Conservation (phyloP, 2,797 vertebrate genomes). For the Salarias fasciatus region DNA sequence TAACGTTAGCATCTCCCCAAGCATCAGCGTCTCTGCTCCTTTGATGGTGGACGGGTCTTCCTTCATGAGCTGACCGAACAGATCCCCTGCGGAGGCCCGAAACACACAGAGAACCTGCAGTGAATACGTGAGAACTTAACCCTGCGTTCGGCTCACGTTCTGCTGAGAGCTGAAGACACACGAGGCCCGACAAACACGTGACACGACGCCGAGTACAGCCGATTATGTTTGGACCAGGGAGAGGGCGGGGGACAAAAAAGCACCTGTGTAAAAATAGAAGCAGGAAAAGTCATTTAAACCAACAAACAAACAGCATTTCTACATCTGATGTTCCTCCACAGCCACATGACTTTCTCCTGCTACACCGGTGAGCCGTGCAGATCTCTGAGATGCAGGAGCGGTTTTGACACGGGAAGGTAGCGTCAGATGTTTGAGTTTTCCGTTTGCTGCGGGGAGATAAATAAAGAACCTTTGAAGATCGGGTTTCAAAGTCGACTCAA, state of each 20-base stretch:
- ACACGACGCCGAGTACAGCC: neutral
- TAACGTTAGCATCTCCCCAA: constrained; percentile 98
- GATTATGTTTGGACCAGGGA: neutral
- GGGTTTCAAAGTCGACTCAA: constrained; percentile 34
- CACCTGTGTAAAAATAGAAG: neutral
- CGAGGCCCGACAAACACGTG: neutral
- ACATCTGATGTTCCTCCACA: too few relatives aligned
- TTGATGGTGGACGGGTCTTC: constrained; percentile 96
- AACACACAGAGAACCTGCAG: neutral
- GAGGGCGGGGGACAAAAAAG: neutral
- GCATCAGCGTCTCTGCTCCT: constrained; percentile 93
- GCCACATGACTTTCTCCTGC: too few relatives aligned
- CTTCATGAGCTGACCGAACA: constrained; percentile 93
- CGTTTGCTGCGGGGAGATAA: neutral
- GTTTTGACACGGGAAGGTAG: neutral
- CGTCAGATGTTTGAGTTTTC: neutral
- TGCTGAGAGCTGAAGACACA: neutral
- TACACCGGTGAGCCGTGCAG: too few relatives aligned
- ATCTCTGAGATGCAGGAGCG: too few relatives aligned
- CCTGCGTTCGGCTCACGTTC: neutral
- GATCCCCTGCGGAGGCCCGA: constrained; percentile 80
- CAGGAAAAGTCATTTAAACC: neutral
- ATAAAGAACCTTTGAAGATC: constrained; percentile 32
- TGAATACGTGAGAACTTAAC: neutral
- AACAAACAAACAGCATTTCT: too few relatives aligned